Percentiles rank a stretch among this genome's conserved stretches.
Conservation (phyloP, 2,888 invertebrate species). For the Agrilus cyanescens region DNA sequence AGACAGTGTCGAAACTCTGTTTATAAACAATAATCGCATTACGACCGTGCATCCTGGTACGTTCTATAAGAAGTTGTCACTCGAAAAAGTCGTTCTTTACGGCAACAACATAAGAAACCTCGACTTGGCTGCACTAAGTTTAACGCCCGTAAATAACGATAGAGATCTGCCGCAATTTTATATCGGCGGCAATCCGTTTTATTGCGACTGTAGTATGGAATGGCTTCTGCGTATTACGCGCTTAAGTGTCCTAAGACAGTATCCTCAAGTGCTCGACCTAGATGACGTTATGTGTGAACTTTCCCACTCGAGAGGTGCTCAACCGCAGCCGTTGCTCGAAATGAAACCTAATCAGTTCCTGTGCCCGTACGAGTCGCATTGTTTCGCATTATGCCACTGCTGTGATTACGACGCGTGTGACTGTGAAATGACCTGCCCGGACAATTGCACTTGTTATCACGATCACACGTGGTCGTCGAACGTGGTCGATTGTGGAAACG, state of each 20-base stretch:
- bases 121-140: conserved; percentile 58
- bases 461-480: conserved; percentile 78
- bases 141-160: conserved; percentile 52
- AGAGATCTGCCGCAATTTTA: conserved; percentile 66
- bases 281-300: conserved; percentile 66
- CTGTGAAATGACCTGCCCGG: conserved; percentile 83
- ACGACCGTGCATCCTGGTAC: conserved; percentile 57
- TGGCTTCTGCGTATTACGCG: conserved; percentile 74
- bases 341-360: conserved; percentile 65
- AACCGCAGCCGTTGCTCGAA: conserved; percentile 53
- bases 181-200: conserved; percentile 71
- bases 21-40: conserved; percentile 64
- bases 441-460: conserved; percentile 76
- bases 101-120: conserved; percentile 61
- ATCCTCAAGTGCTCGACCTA: conserved; percentile 70
- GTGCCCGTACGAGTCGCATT: conserved; percentile 70
- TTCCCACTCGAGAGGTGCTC: conserved; percentile 50
- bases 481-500: conserved; percentile 71
- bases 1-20: conserved; percentile 58
- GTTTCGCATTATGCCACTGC: conserved; percentile 78
- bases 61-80: conserved; percentile 54
- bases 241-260: conserved; percentile 56
- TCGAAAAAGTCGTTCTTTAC: conserved; percentile 66
- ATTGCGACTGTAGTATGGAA: conserved; percentile 80
- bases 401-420: conserved; percentile 86